Percentiles rank a stretch among this genome's conserved stretches.
Conservation (phyloP, 2,888 invertebrate genomes). For the Hemicrepidius hirtus region DNA sequence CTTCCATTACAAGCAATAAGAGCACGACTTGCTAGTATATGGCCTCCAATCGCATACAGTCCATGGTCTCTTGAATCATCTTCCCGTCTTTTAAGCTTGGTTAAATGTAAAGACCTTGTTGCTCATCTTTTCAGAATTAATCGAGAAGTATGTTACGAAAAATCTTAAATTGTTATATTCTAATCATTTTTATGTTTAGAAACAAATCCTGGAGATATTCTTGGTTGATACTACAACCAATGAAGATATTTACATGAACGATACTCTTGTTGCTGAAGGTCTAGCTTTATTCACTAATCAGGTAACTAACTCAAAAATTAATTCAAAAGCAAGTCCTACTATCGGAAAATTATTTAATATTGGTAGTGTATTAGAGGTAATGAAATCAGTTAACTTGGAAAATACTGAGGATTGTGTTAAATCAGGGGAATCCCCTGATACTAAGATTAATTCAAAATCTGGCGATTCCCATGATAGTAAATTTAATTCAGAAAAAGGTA, state of each 20-base stretch:
- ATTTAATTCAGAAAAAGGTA: too few species aligned
- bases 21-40: conserved; percentile 73
- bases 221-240: conserved; percentile 73
- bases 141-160: conserved; percentile 56
- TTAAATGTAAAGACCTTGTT: conserved; percentile 69
- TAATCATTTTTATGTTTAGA: conserved; percentile 43
- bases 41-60: conserved; percentile 69
- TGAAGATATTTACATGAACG: conserved; percentile 73
- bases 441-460: too few species aligned
- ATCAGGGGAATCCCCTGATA: too few species aligned
- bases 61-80: conserved; percentile 73
- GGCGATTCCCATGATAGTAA: too few species aligned
- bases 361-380: neutral
- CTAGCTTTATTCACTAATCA: conserved; percentile 69
- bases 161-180: neutral
- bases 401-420: neutral
- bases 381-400: too few species aligned
- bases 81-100: conserved; percentile 69
- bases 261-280: conserved; percentile 72
- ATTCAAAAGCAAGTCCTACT: neutral
- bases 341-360: neutral
- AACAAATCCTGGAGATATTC: conserved; percentile 64
- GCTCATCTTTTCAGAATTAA: conserved; percentile 68
- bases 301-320: conserved; percentile 57
- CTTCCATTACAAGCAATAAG: conserved; percentile 75